phyloP scores from a whole-genome alignment of 2,113 vertebrate species.

The Porphyrio hochstetteri region DNA sequence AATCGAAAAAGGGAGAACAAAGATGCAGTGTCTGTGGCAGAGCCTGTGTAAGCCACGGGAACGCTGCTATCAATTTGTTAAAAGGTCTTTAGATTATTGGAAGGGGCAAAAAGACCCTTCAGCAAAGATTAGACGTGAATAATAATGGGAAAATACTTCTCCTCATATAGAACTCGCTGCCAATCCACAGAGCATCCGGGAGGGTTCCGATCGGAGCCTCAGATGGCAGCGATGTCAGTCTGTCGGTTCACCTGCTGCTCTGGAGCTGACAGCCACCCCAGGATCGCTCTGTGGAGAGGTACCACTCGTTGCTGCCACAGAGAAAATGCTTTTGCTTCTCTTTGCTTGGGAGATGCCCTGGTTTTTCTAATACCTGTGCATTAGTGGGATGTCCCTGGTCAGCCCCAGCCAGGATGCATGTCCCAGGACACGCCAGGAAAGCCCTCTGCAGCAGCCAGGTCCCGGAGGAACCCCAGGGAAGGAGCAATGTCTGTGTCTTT shows the following conservation, averaged over 20 bases:
- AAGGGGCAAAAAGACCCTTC: background rate
- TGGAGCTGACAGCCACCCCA: background rate
- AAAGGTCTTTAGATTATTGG: background rate
- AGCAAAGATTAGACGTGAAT: conserved; percentile 22
- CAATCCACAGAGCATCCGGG: rapidly evolving
- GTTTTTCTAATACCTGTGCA: rapidly evolving
- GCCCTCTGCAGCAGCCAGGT: rapidly evolving
- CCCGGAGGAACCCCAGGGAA: rapidly evolving
- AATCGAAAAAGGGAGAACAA: background rate
- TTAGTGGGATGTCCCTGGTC: rapidly evolving
- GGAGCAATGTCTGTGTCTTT: rapidly evolving
- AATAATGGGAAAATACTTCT: background rate
- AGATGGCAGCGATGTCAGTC: rapidly evolving
- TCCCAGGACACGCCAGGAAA: rapidly evolving
- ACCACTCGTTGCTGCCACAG: background rate
- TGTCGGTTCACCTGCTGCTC: background rate
- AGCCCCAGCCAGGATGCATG: rapidly evolving
- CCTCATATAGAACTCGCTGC: background rate
- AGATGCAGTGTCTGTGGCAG: background rate
- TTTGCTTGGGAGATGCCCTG: background rate
- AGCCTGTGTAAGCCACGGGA: background rate
- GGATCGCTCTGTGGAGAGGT: background rate
- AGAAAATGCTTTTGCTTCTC: background rate
- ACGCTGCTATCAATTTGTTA: background rate
- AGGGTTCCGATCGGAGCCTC: background rate